Conservation (phyloP, 1,140 invertebrate genomes). For the Acromyrmex charruanus region DNA sequence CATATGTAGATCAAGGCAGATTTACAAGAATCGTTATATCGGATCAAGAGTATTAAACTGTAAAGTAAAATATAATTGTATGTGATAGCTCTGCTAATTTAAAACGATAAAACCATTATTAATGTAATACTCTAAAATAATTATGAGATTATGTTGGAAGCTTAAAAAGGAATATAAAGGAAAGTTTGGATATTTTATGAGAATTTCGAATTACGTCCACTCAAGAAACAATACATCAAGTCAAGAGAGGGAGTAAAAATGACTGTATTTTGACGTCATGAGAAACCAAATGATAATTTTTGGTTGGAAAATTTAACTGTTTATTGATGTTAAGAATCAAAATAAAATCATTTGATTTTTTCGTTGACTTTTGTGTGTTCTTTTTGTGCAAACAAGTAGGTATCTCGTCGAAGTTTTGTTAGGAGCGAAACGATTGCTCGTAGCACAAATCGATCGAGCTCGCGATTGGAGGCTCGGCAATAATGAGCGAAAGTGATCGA, state of each 20-base stretch:
- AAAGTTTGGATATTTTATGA: background rate
- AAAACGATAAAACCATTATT: background rate
- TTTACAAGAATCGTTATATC: background rate
- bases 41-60: background rate
- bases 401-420: conserved; percentile 16
- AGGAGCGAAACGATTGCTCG: background rate
- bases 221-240: background rate
- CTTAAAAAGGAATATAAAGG: background rate
- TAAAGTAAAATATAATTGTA: background rate
- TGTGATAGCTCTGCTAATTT: background rate
- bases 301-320: too few species aligned
- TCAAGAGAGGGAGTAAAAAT: too few species aligned
- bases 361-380: too few species aligned
- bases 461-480: conserved; percentile 65
- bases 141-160: too few species aligned
- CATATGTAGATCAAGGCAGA: background rate
- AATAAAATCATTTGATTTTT: too few species aligned
- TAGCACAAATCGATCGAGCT: conserved; percentile 24
- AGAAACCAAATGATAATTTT: too few species aligned
- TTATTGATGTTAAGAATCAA: too few species aligned
- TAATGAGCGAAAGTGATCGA: conserved; percentile 80
- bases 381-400: background rate
- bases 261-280: too few species aligned
- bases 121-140: background rate
- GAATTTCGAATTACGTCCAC: background rate